Conservation (phyloP, 2,888 invertebrate species). For the Drosophila borealis region DNA sequence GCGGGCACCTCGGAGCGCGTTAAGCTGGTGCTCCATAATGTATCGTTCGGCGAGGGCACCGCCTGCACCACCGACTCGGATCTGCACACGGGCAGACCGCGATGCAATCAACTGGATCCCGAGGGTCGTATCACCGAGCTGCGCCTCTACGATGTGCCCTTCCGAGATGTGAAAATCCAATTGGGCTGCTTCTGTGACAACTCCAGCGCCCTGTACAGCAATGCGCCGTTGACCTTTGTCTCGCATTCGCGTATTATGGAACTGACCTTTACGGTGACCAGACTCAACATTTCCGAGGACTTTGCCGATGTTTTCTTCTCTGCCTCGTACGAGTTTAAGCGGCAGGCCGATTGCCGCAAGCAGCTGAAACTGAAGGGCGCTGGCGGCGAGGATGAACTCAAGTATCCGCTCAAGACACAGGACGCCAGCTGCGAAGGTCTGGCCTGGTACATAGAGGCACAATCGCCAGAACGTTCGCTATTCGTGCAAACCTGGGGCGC, state of each 20-base stretch:
- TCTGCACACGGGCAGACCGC: slow-evolving; percentile 89
- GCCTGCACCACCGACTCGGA: slow-evolving; percentile 90
- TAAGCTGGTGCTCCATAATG: slow-evolving; percentile 88
- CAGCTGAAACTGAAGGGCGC: slow-evolving; percentile 88
- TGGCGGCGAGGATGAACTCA: slow-evolving; percentile 89
- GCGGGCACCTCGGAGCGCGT: slow-evolving; percentile 89
- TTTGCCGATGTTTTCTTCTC: slow-evolving; percentile 92
- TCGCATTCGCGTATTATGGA: slow-evolving; percentile 90
- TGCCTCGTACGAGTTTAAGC: slow-evolving; percentile 89
- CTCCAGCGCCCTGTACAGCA: slow-evolving; percentile 86
- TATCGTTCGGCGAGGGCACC: slow-evolving; percentile 89
- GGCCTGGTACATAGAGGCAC: slow-evolving; percentile 92
- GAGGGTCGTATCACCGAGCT: slow-evolving; percentile 86
- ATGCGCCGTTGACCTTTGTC: slow-evolving; percentile 88
- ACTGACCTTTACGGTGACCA: slow-evolving; percentile 90
- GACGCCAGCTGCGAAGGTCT: slow-evolving; percentile 84
- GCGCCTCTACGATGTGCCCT: slow-evolving; percentile 88
- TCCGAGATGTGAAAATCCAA: slow-evolving; percentile 89
- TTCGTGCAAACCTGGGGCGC: slow-evolving; percentile 94
- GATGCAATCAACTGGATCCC: slow-evolving; percentile 85
- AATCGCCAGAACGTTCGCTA: slow-evolving; percentile 91
- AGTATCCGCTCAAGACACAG: slow-evolving; percentile 87
- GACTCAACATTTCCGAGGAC: slow-evolving; percentile 92
- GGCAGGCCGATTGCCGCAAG: slow-evolving; percentile 88
- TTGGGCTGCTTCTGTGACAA: slow-evolving; percentile 93